Conservation (phyloP, 2,888 invertebrate species). For the Furcula furcula region DNA sequence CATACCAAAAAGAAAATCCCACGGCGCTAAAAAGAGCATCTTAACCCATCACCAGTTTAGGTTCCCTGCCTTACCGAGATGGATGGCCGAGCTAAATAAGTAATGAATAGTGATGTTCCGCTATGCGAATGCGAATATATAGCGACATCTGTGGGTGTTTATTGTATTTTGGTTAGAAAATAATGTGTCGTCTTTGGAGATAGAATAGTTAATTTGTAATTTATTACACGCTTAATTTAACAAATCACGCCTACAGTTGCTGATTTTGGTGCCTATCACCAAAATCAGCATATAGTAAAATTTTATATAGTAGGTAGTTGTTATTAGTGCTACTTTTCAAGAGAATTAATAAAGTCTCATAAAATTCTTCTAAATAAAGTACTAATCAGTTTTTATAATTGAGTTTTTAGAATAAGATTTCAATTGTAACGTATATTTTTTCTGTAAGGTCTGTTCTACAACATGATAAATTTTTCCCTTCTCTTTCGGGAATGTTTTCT, state of each 20-base stretch:
- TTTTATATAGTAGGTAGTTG: too few relatives aligned
- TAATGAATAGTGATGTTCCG: conserved; percentile 24
- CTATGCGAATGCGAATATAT: conserved; percentile 4
- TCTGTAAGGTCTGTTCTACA: too few relatives aligned
- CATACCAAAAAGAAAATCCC: conserved; percentile 61
- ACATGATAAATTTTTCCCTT: too few relatives aligned
- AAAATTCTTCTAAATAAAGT: too few relatives aligned
- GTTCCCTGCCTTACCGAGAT: conserved; percentile 54
- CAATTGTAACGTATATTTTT: too few relatives aligned
- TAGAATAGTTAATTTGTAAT: not conserved
- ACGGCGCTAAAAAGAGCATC: conserved; percentile 56
- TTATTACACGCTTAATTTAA: not conserved
- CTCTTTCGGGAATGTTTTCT: too few relatives aligned
- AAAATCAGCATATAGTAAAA: too few relatives aligned
- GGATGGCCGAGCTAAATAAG: conserved; percentile 52
- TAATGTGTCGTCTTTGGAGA: not conserved
- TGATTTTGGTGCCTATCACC: too few relatives aligned
- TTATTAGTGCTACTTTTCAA: too few relatives aligned
- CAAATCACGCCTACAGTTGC: not conserved
- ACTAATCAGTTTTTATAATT: too few relatives aligned
- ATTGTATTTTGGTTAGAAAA: not conserved
- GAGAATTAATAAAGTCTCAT: too few relatives aligned
- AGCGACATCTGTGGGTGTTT: not conserved
- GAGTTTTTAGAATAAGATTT: too few relatives aligned
- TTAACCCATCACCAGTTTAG: conserved; percentile 57